A percentile compares a stretch with the other conserved stretches of the same genome.
Conservation (phyloP, 2,797 vertebrate genomes). For the Poliocrania exsul region DNA sequence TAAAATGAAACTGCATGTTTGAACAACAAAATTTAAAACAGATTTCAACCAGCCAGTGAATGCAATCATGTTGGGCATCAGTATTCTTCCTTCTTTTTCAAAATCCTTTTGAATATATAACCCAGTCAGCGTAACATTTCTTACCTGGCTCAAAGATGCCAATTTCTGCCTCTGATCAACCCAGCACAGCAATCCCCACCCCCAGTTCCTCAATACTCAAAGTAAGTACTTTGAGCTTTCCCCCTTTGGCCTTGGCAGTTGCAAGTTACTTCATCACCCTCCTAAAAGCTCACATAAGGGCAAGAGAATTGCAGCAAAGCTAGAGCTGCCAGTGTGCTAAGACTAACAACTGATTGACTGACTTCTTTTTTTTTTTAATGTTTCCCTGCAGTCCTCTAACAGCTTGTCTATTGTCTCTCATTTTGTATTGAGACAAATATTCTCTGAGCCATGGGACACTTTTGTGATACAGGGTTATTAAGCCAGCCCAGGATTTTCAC, state of each 20-base stretch:
- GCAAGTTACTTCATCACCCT: neutral
- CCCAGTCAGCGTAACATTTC: neutral
- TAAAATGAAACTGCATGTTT: neutral
- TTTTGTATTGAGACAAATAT: neutral
- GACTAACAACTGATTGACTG: neutral
- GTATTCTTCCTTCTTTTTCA: neutral
- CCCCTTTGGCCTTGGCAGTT: neutral
- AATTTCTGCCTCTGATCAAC: neutral
- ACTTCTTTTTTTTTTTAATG: neutral
- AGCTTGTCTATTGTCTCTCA: neutral
- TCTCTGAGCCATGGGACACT: neutral
- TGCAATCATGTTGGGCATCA: neutral
- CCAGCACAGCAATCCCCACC: neutral
- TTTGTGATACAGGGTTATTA: neutral
- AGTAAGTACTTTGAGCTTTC: neutral
- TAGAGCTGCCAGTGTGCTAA: neutral
- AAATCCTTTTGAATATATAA: neutral
- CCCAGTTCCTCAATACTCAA: neutral
- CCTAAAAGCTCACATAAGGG: neutral
- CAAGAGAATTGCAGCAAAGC: neutral
- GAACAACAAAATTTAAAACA: neutral
- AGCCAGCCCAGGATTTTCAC: neutral
- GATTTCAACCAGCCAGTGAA: neutral
- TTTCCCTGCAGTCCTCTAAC: neutral
- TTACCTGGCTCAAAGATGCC: neutral